Evolutionary conservation across 2,113 vertebrate genomes (phyloP), one percentile per base, ranked within the genome.

Genomic region (Calypte anna): DNA sequence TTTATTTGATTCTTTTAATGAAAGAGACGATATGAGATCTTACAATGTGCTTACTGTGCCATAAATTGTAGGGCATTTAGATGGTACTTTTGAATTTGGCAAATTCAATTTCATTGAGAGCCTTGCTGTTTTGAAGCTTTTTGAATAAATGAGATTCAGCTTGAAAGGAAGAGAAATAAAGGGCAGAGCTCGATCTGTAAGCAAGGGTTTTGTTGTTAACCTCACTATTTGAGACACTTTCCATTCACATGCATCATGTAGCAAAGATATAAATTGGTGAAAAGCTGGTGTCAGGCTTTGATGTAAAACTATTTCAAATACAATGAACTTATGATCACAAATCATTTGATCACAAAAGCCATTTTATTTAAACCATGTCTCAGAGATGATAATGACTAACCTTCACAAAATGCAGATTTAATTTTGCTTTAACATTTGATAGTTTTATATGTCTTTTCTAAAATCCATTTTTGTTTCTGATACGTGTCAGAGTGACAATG

Each of bases 161-260:
- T 27, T 88, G 74, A 85, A 94, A 75, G 59, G 63, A 74, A 82
- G 61, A 79, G n/a, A 91, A 92, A 92, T 62, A 88, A 75, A 72
- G 40, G 22, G 48, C 46, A 95, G 31, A 94, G 19, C 17, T 70
- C 57, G 76, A 40, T 88, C 82, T 88, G 55, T 54, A 82, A 95
- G 82, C 78, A 94, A 82, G 24, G n/a, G 21, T 23, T 92, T 72
- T 83, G 46, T 73, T 94, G 96, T 96, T 75, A 93, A 90, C 79
- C 38, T 91, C n/a, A 82, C 38, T 91, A 63, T 95, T 55, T 93
- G 59, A 89, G 7, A 77, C 70, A 83, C 3, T 85, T 14, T 28
- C 27, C 74, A 36, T 66, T 58, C 6, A 58, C 58, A 78, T 79
- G 36, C 5, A 58, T 86, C 43, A 72, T 58, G 24, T 3, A 75